Evolutionary conservation across 2,113 vertebrate species (phyloP).

Genomic region (Butorides virescens): DNA sequence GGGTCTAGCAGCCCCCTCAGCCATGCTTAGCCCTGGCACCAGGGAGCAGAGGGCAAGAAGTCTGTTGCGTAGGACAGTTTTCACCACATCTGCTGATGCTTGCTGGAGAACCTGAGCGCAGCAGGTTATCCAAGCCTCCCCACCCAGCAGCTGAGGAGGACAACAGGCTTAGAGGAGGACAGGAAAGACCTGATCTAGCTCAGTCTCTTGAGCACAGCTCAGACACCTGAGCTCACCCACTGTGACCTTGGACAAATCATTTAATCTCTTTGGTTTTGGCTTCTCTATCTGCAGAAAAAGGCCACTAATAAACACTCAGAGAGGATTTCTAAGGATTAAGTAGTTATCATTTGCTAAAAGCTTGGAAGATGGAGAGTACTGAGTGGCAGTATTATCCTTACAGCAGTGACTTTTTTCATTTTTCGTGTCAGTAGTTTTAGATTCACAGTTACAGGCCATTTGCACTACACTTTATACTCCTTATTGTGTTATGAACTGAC

Average conservation of each 20-base stretch:
- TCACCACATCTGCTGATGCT: not conserved
- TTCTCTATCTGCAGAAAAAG: not conserved
- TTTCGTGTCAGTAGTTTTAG: not conserved
- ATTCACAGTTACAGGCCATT: not conserved
- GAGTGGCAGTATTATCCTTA: not conserved
- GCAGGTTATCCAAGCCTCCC: not conserved
- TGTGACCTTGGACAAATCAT: slow-evolving; percentile 32
- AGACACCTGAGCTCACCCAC: slow-evolving; percentile 28
- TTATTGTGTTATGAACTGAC: not conserved
- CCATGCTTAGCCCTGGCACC: rapidly evolving
- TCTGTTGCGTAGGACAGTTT: not conserved
- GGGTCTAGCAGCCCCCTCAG: not conserved
- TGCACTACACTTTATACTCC: not conserved
- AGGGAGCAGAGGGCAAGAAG: not conserved
- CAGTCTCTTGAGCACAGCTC: not conserved
- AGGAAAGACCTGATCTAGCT: not conserved
- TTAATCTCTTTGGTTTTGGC: slow-evolving; percentile 23
- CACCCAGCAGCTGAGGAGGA: not conserved
- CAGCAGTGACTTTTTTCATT: not conserved
- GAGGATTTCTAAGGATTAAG: slow-evolving; percentile 9
- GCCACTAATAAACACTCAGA: not conserved
- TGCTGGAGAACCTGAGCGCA: not conserved
- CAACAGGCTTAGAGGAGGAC: not conserved
- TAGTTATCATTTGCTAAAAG: not conserved
- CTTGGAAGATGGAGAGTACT: not conserved